Base-by-base conservation (phyloP, 2,888 invertebrate species). In the Diplazon laetatorius region DNA sequence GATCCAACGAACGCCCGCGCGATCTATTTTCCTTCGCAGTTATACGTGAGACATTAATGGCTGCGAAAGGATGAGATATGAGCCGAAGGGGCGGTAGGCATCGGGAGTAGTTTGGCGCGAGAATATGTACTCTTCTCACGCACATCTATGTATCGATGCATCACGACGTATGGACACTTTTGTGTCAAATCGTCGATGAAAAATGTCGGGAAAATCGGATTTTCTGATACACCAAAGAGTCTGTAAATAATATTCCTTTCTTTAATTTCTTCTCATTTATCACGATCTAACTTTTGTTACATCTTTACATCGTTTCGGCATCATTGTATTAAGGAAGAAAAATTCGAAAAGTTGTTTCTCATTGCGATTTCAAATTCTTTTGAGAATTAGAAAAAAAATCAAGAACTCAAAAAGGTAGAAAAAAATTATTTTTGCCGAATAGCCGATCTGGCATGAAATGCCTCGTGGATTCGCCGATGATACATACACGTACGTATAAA, bases 361-460 rank as follows among this genome's bases (percentile, higher is more conserved):
- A n/a, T n/a, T n/a, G n/a, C n/a, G n/a, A n/a, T n/a, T n/a, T n/a
- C n/a, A n/a, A n/a, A n/a, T n/a, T n/a, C n/a, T n/a, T n/a, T n/a
- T n/a, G n/a, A n/a, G 30, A 5, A 5, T 30, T 30, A 30, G 30
- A 30, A 30, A 2, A 5, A 30, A 2, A 30, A 2, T 6, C 30
- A 30, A 30, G 30, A 30, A 5, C 6, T 30, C 6, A 5, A 2
- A 5, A 6, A 5, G 2, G 30, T 5, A 30, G 30, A 6, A 30
- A 30, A 30, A 30, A 30, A 30, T 5, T 30, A 30, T 50, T n/a
- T 50, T 22, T 25, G 25, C n/a, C 25, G n/a, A 25, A 4, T 22
- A 10, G 39, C 42, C 16, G 30, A 46, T 59, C 44, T 59, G 48
- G 12, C 59, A 46, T 69, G 42, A 8, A 69, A 69, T 46, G 57